Percentiles rank a stretch among this genome's conserved stretches.
phyloP scores from a whole-genome alignment of 2,113 vertebrate species.

The Ochotona princeps region DNA sequence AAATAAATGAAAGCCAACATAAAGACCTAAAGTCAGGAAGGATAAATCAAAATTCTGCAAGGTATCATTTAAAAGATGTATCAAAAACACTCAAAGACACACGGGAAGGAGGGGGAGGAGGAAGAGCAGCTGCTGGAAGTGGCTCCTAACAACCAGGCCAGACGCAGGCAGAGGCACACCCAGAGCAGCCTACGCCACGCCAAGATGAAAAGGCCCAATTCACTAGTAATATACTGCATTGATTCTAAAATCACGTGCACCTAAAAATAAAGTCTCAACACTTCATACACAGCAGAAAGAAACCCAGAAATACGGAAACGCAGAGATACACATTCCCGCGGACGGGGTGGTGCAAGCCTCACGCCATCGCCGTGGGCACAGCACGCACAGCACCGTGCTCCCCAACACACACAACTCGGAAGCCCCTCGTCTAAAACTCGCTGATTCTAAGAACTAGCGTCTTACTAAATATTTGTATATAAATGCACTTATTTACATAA shows the following conservation, averaged over 20 bases:
- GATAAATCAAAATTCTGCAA: slow-evolving; percentile 14
- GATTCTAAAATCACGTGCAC: background rate
- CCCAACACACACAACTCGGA: background rate
- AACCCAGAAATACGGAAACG: background rate
- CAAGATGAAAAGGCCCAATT: background rate
- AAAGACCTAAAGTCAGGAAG: background rate
- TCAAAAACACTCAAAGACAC: background rate
- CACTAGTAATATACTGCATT: background rate
- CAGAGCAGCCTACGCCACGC: background rate
- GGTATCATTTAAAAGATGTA: background rate
- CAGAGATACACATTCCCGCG: background rate
- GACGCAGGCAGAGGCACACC: background rate
- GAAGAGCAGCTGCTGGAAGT: background rate
- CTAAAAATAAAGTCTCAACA: background rate
- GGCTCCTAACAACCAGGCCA: background rate
- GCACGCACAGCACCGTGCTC: background rate
- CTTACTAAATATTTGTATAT: background rate
- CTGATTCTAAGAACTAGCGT: background rate
- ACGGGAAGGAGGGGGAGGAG: background rate
- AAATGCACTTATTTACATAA: background rate
- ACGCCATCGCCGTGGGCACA: background rate
- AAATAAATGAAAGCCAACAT: slow-evolving; percentile 13
- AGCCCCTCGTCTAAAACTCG: background rate
- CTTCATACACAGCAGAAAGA: background rate
- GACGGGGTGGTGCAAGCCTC: background rate